Base-by-base conservation (phyloP, 1,140 invertebrate genomes). In the Drosophila bipectinata region DNA sequence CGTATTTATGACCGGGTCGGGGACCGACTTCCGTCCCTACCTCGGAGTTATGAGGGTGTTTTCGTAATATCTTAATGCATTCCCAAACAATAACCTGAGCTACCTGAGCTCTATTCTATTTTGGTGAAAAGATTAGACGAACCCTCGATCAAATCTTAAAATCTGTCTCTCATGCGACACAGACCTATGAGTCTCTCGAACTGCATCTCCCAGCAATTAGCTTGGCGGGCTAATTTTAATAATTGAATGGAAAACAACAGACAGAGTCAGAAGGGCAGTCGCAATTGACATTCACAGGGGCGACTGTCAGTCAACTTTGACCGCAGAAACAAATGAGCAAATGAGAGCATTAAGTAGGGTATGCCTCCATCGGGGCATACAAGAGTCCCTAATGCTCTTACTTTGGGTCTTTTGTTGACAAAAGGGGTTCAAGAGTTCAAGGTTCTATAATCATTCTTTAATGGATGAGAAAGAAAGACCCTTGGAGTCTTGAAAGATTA, bases 301-400 rank as follows among this genome's bases (percentile, higher is more conserved):
- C 41, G 32, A 59, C 78, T 82, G 78, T 72, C 82, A 85, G 78
- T 87, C 74, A 82, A 85, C 82, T 85, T 87, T 85, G 82, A 85
- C 82, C 82, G 71, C 74, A 87, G 18, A 53, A 63, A 71, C 77
- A 67, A 75, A 55, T 45, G 18, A 30, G 21, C 10, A 61, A 61
- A 49, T 15, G 54, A 45, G 47, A 45, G 49, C 61, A 83, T 62
- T 58, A 44, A 57, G 55, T 51, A 44, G 52, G 58, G 57, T 7
- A 24, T n/a, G n/a, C n/a, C n/a, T n/a, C n/a, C n/a, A n/a, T n/a
- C n/a, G n/a, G n/a, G n/a, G n/a, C n/a, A n/a, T 14, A 0, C 1
- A 15, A 18, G 8, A 49, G n/a, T 24, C 30, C 10, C 28, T 8
- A 49, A 58, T 48, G 39, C 56, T 30, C 56, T 58, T 44, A 15